These are phyloP conservation scores for Fopius arisanus DNA, from an alignment of 1,140 invertebrate genomes.

Conservation along the genomic window DNA sequence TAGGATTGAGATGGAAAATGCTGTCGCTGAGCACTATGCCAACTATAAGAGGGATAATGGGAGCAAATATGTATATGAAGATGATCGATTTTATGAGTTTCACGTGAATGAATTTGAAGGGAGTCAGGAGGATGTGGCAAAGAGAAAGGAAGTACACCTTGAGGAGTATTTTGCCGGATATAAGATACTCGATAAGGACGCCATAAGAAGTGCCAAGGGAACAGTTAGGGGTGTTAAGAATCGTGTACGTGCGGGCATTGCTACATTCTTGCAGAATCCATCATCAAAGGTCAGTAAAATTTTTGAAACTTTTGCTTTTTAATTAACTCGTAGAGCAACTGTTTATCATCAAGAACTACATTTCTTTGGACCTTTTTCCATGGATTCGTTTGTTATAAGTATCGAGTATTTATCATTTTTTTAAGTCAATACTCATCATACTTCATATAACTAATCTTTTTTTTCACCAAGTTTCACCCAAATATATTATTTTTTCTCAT, in stretches of 20 bases:
- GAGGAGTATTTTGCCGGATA: constrained; percentile 83
- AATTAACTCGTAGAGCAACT: too few relatives aligned
- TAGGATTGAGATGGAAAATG: constrained; percentile 62
- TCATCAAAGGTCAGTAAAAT: constrained; percentile 72
- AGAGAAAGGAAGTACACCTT: constrained; percentile 60
- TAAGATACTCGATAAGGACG: constrained; percentile 77
- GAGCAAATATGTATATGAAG: constrained; percentile 69
- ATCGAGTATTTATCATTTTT: too few relatives aligned
- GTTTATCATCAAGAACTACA: too few relatives aligned
- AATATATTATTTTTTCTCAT: too few relatives aligned
- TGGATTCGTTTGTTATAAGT: too few relatives aligned
- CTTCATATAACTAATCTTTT: too few relatives aligned
- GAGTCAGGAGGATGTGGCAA: constrained; percentile 55
- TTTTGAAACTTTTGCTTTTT: background rate
- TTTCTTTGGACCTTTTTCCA: too few relatives aligned
- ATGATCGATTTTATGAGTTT: constrained; percentile 82
- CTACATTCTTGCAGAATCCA: constrained; percentile 87
- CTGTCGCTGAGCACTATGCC: constrained; percentile 37
- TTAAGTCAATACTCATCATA: too few relatives aligned
- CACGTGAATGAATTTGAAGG: constrained; percentile 80
- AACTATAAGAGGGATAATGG: constrained; percentile 61
- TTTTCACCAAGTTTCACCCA: too few relatives aligned
- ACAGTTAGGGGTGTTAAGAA: constrained; percentile 94
- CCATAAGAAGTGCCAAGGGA: constrained; percentile 87
- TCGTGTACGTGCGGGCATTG: constrained; percentile 90